Conservation (phyloP, 2,797 vertebrate genomes). For the Tenualosa thibaudeaui region DNA sequence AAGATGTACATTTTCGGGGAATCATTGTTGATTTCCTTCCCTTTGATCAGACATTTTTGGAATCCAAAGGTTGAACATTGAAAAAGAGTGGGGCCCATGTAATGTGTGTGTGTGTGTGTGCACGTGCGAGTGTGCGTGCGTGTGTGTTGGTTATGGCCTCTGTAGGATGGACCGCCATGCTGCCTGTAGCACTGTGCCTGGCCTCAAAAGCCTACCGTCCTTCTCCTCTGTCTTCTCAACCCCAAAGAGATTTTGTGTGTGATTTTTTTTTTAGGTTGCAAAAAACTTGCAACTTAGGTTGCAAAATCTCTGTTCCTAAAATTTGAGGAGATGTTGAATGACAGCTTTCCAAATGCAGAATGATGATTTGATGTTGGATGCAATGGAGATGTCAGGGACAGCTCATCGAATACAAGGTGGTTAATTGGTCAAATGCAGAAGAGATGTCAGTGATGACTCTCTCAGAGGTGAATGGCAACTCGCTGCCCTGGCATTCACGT, state of each 20-base stretch:
- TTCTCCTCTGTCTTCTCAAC: constrained; percentile 35
- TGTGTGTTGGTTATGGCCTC: constrained; percentile 52
- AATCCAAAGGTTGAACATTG: constrained; percentile 61
- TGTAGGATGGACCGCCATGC: constrained; percentile 64
- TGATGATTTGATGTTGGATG: not conserved
- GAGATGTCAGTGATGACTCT: not conserved
- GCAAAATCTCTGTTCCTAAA: constrained; percentile 27
- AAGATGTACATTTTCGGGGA: constrained; percentile 56
- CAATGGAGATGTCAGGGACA: constrained; percentile 8
- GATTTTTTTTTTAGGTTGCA: constrained; percentile 37
- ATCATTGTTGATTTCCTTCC: constrained; percentile 52
- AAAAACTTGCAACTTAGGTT: too few relatives aligned
- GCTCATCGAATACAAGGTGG: not conserved
- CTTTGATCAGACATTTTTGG: constrained; percentile 59
- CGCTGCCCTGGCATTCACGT: not conserved
- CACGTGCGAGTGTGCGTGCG: constrained; percentile 32
- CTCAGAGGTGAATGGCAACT: not conserved
- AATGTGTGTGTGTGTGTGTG: not conserved
- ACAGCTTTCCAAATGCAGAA: not conserved
- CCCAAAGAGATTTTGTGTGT: constrained; percentile 51
- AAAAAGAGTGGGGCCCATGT: constrained; percentile 48
- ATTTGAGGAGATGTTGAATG: not conserved
- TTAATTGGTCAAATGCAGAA: not conserved
- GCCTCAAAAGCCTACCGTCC: constrained; percentile 50
- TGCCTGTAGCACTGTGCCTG: constrained; percentile 80